Evolutionary conservation across 2,888 invertebrate genomes (phyloP).

Genomic region (Nomada ruficornis): DNA sequence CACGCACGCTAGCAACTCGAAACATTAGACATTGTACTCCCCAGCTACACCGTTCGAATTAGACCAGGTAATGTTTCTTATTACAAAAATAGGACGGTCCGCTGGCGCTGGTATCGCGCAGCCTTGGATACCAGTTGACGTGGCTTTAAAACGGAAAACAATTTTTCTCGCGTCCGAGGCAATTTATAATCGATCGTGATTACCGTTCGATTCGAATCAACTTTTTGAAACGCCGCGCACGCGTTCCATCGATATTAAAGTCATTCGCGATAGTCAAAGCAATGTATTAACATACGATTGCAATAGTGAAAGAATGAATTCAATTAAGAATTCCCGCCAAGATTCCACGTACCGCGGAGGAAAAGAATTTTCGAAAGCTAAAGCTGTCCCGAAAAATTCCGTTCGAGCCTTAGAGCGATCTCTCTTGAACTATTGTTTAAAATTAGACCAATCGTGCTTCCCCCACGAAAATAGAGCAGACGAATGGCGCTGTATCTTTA

Average conservation of each 20-base stretch:
- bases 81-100: constrained; percentile 48
- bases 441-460: constrained; percentile 81
- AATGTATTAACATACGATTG: background rate
- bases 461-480: constrained; percentile 81
- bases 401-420: constrained; percentile 47
- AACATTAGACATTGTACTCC: constrained; percentile 10
- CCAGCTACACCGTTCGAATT: constrained; percentile 43
- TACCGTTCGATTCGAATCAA: background rate
- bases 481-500: constrained; percentile 44
- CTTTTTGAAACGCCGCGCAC: background rate
- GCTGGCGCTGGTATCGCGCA: constrained; percentile 14
- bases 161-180: background rate
- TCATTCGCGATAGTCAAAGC: too few species aligned
- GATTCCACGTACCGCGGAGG: background rate
- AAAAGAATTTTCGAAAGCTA: background rate
- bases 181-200: background rate
- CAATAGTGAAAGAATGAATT: background rate
- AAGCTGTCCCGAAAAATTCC: constrained; percentile 9
- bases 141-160: background rate
- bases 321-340: background rate
- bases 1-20: constrained; percentile 3
- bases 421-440: constrained; percentile 78
- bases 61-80: constrained; percentile 13
- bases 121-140: constrained; percentile 7
- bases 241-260: too few species aligned